Conservation (phyloP, 2,113 vertebrate genomes). For the Amphiprion ocellaris region DNA sequence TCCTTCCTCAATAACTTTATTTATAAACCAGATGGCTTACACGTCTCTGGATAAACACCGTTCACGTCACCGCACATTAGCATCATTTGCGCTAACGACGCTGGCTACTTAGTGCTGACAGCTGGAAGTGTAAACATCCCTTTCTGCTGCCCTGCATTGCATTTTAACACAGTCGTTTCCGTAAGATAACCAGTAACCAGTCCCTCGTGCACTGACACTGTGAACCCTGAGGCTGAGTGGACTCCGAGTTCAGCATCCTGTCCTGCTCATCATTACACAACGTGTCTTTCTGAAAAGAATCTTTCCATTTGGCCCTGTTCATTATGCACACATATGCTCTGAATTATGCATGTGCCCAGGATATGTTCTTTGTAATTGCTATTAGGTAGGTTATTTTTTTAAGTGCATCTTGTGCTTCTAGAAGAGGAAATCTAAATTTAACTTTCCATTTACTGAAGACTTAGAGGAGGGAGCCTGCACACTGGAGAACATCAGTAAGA, state of each 20-base stretch:
- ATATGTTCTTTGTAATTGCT: slow-evolving; percentile 47
- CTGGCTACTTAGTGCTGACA: slow-evolving; percentile 30
- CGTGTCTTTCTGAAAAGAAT: not conserved
- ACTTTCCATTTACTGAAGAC: slow-evolving; percentile 59
- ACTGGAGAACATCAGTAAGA: slow-evolving; percentile 27
- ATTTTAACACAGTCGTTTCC: slow-evolving; percentile 30
- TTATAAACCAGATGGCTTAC: slow-evolving; percentile 76
- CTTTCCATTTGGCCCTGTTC: not conserved
- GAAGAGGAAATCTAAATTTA: slow-evolving; percentile 68
- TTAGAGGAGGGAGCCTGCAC: slow-evolving; percentile 50
- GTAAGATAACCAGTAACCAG: slow-evolving; percentile 27
- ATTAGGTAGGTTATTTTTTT: slow-evolving; percentile 41
- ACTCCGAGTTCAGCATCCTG: slow-evolving; percentile 36
- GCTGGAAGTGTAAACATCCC: slow-evolving; percentile 57
- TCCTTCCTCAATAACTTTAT: slow-evolving; percentile 79
- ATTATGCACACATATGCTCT: slow-evolving; percentile 38
- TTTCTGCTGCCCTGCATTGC: slow-evolving; percentile 11
- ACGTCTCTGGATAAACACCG: slow-evolving; percentile 45
- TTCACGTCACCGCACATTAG: slow-evolving; percentile 35
- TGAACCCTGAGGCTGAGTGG: slow-evolving; percentile 20
- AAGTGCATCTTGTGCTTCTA: slow-evolving; percentile 45
- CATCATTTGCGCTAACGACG: slow-evolving; percentile 16
- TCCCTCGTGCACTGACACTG: slow-evolving; percentile 20
- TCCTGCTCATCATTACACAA: slow-evolving; percentile 36
- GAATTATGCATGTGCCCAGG: slow-evolving; percentile 50